A percentile compares a stretch with the other conserved stretches of the same genome.
phyloP scores from a whole-genome alignment of 2,113 vertebrate species.

The Paramisgurnus dabryanus region DNA sequence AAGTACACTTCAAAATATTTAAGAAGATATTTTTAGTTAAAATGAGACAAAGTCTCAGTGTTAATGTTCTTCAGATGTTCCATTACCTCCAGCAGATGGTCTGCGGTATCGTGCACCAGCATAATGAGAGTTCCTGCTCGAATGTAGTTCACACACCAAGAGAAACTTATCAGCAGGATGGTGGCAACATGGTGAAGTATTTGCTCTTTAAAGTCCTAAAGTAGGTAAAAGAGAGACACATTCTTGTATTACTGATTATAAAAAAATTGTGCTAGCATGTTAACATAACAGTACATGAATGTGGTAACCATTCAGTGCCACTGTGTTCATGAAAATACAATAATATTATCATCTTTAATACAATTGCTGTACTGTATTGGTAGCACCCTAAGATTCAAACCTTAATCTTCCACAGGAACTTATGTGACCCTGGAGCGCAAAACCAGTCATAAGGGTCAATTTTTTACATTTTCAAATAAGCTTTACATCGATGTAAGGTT shows the following conservation, averaged over 20 bases:
- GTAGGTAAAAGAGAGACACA: not conserved
- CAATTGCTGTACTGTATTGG: no score
- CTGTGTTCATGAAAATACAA: no score
- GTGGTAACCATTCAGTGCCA: no score
- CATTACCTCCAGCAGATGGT: slow-evolving; percentile 90
- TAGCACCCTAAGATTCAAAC: no score
- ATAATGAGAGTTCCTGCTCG: slow-evolving; percentile 91
- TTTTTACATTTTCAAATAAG: no score
- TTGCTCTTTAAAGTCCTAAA: slow-evolving; percentile 93
- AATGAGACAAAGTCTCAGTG: not conserved
- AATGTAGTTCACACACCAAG: slow-evolving; percentile 93
- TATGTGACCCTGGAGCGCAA: no score
- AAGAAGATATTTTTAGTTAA: not conserved
- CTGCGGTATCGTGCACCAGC: slow-evolving; percentile 88
- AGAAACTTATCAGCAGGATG: slow-evolving; percentile 89
- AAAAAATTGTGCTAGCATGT: no score
- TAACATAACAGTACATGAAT: not conserved
- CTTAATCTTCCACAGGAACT: no score
- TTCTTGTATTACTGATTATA: not conserved
- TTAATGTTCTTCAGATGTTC: slow-evolving; percentile 3
- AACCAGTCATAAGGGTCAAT: no score
- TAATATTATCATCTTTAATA: no score
- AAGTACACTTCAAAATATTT: not conserved
- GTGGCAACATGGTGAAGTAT: slow-evolving; percentile 92
- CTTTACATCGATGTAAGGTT: no score